Evolutionary conservation across 2,888 invertebrate genomes (phyloP), one percentile per base, ranked within the genome.

Genomic region (Drosophila eohydei): DNA sequence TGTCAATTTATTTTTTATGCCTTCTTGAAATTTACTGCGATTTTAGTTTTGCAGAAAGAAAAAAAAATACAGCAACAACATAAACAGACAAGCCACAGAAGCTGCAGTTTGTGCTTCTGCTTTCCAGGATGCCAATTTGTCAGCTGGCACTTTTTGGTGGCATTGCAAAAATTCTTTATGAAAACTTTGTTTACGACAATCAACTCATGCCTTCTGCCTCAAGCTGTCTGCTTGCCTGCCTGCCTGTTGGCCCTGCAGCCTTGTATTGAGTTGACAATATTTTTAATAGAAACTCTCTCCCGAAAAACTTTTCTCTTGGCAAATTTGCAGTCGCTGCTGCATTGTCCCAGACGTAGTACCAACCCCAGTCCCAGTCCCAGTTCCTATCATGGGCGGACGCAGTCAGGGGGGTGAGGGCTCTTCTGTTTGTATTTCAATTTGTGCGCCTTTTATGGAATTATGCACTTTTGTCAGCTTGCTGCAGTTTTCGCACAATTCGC

Each of bases 201-300:
- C 83, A 83, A 83, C 81, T 80, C 76, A 51, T 66, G 63, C 75
- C 64, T 51, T 71, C 64, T 51, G 71, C 66, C 64, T 54, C 58
- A 67, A 61, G 55, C 66, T 46, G 56, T 62, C 57, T 51, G 55
- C 34, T 61, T 32, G 51, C 26, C 12, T 40, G 26, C 34, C 38
- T 51, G 28, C 38, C 50, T 9, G 26, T 41, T 26, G 8, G 48
- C 38, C 28, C 46, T 46, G 52, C 16, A 63, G 65, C 41, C 66
- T 67, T 78, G 82, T 89, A 88, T 89, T 89, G 88, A 84, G 88
- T 89, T 84, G 85, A 84, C 89, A 89, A 89, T 89, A 88, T 89
- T 89, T 84, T 84, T 84, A 84, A 84, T 89, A 88, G 88, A 89
- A 89, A 88, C 88, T 78, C 76, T 62, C 80, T 67, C 74, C 63